A percentile compares a stretch with the other conserved stretches of the same genome.
phyloP scores from a whole-genome alignment of 2,888 invertebrate species.

The Melitaea athalia region DNA sequence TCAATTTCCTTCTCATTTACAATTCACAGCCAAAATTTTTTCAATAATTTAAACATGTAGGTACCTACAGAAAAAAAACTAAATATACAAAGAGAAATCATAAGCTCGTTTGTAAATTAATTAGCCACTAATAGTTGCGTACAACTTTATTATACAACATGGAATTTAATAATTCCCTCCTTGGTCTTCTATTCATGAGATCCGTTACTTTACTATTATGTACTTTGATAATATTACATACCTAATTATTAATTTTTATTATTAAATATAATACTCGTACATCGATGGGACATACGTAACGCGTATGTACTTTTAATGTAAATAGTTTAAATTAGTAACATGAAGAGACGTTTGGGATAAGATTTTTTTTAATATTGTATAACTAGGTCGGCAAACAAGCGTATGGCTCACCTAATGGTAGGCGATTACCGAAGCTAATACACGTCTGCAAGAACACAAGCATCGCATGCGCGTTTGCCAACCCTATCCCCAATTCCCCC shows the following conservation, averaged over 20 bases:
- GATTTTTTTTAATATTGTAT: no score
- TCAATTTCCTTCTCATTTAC: background rate
- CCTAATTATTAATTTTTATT: background rate
- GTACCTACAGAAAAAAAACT: background rate
- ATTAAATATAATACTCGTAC: background rate
- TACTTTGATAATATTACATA: background rate
- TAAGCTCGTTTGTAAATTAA: background rate
- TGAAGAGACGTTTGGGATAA: no score
- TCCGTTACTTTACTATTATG: conserved; percentile 4
- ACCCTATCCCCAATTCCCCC: no score
- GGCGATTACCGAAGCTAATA: no score
- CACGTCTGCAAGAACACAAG: no score
- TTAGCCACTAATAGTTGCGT: background rate
- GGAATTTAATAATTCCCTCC: conserved; percentile 1
- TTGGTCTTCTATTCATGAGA: background rate
- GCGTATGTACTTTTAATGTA: no score
- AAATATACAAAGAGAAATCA: background rate
- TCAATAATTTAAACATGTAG: background rate
- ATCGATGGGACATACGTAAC: background rate
- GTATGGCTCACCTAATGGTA: no score
- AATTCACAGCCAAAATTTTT: conserved; percentile 8
- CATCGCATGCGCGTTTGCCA: no score
- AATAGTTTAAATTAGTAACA: no score
- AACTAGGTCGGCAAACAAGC: no score
- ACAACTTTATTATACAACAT: background rate